Base-by-base conservation (phyloP, 2,888 invertebrate species). In the Chironomus tentans region DNA sequence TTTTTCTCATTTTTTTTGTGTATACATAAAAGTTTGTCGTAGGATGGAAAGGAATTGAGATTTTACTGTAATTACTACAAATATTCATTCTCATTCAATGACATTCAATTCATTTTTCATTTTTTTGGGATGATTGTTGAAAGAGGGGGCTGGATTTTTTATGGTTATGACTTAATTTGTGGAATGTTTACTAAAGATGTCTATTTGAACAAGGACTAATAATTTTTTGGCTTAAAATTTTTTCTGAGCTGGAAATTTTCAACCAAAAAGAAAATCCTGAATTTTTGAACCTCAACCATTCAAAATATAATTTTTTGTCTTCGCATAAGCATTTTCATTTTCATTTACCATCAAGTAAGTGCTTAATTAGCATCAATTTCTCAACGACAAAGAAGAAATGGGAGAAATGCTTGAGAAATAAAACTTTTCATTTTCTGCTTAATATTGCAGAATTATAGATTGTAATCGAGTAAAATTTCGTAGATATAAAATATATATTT, bases 321-420 rank as follows among this genome's bases (percentile, higher is more conserved):
- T 38, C 38, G 38, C 38, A 10, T 38, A 38, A 38, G 38, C 38
- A 38, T 10, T 38, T 38, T 38, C 38, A 38, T 38, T 38, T 10
- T 38, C 38, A 38, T 38, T 38, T 38, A 38, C 38, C 38, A 38
- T 38, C 7, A 38, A 38, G 38, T 38, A 15, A 18, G 56, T 12
- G 12, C 62, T 72, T 72, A 72, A 72, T 72, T 72, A 72, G 72
- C 72, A 72, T 72, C 72, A 61, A 72, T 65, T 65, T 65, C 65
- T 10, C 22, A 21, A 65, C 13, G 10, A 24, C 38, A 15, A 38
- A 68, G 4, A 24, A 24, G 4, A 24, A 24, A 4, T 1, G 38
- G 10, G 10, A 38, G 38, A 38, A 38, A 38, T 28, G 28, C 28
- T 28, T 28, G 28, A 38, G 10, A 38, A 10, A 38, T 38, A 38